A percentile compares a stretch with the other conserved stretches of the same genome.
phyloP scores from a whole-genome alignment of 1,140 invertebrate genomes.

The Pygmarrhopalites habei region DNA sequence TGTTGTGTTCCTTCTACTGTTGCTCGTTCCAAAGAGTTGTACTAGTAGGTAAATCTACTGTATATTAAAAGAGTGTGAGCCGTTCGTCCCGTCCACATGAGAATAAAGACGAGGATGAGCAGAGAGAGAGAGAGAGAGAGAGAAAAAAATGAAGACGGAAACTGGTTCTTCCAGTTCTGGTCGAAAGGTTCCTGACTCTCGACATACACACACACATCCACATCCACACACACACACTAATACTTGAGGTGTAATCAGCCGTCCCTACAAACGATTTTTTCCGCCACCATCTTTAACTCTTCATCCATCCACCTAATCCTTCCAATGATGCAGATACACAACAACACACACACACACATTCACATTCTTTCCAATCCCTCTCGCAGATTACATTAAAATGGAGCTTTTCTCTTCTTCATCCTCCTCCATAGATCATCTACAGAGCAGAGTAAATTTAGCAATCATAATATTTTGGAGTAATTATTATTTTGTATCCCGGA shows the following conservation, averaged over 20 bases:
- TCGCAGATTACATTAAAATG: no score
- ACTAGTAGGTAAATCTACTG: background rate
- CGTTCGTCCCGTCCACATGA: no score
- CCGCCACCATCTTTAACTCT: no score
- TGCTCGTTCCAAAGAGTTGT: no score
- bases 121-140: slow-evolving; percentile 12
- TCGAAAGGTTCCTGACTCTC: slow-evolving; percentile 34
- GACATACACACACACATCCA: no score
- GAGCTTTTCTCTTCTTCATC: no score
- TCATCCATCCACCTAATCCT: no score
- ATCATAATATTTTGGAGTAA: no score
- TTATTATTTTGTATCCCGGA: no score
- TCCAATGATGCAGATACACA: background rate
- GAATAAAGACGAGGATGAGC: slow-evolving; percentile 4
- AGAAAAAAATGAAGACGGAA: slow-evolving; percentile 19
- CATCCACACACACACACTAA: background rate
- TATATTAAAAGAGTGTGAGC: no score
- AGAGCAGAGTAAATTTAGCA: no score
- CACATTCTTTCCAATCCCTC: background rate
- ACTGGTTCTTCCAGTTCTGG: slow-evolving; percentile 34
- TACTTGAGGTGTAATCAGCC: slow-evolving; percentile 19
- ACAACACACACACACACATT: slow-evolving; percentile 1
- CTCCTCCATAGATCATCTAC: no score
- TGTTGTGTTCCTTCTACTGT: background rate
- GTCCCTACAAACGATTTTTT: slow-evolving; percentile 19